phyloP scores from a whole-genome alignment of 2,888 invertebrate species.

The Latrodectus hesperus region DNA sequence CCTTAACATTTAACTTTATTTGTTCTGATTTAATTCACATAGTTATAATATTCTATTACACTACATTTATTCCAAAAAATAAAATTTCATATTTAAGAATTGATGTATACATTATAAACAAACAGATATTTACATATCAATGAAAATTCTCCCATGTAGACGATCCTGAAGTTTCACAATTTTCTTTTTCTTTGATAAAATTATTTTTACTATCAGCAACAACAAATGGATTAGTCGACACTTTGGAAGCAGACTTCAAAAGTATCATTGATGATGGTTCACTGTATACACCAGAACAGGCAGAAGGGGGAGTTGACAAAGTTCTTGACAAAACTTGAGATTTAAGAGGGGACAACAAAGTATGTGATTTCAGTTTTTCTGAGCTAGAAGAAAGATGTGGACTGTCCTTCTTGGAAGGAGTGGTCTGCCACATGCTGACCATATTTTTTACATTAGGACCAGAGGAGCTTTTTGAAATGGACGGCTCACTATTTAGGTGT shows the following conservation, averaged over 20 bases:
- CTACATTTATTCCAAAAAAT: too few species aligned
- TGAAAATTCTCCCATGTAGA: conserved; percentile 64
- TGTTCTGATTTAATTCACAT: too few species aligned
- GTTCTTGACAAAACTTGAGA: conserved; percentile 47
- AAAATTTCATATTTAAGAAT: too few species aligned
- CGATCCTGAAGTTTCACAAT: conserved; percentile 3
- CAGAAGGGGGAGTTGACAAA: conserved; percentile 45
- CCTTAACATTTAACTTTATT: too few species aligned
- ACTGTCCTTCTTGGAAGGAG: background rate
- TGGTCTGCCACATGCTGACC: conserved; percentile 51
- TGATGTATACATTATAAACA: too few species aligned
- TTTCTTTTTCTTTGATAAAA: conserved; percentile 9
- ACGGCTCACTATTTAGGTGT: background rate
- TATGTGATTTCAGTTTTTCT: conserved; percentile 40
- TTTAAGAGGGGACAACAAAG: background rate
- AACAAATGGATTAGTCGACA: conserved; percentile 58
- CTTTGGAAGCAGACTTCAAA: conserved; percentile 48
- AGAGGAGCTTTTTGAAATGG: conserved; percentile 40
- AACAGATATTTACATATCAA: too few species aligned
- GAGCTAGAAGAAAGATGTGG: conserved; percentile 35
- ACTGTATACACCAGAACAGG: conserved; percentile 18
- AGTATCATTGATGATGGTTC: conserved; percentile 23
- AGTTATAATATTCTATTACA: too few species aligned
- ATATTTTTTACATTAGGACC: conserved; percentile 61
- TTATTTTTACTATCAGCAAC: conserved; percentile 59